phyloP scores from a whole-genome alignment of 2,113 vertebrate genomes.

The Elephas maximus region DNA sequence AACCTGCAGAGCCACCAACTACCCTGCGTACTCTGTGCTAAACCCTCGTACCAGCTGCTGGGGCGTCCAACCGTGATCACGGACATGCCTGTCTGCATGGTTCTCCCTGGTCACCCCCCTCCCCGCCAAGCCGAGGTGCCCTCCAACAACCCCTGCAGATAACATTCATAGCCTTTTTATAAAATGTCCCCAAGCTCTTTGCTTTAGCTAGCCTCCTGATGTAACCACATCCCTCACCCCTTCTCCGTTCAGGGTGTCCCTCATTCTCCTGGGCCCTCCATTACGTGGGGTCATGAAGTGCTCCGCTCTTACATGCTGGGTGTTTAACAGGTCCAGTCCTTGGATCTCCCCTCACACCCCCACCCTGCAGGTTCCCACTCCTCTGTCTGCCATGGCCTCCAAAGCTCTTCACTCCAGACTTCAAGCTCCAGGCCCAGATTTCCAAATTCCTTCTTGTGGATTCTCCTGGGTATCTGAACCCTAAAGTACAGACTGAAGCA shows the following conservation, averaged over 20 bases:
- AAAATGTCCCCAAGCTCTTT: not conserved
- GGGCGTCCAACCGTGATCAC: not conserved
- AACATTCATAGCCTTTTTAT: not conserved
- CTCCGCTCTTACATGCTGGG: not conserved
- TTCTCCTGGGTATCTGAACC: not conserved
- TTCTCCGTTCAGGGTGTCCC: not conserved
- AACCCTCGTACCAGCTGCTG: not conserved
- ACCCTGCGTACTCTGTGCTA: not conserved
- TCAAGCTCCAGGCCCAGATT: not conserved
- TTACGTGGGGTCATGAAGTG: not conserved
- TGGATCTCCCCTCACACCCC: not conserved
- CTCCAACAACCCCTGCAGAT: not conserved
- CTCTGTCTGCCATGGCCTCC: too few species aligned
- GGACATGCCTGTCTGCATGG: not conserved
- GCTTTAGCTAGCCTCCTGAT: not conserved
- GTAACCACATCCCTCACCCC: not conserved
- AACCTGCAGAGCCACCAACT: not conserved
- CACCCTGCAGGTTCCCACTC: not conserved
- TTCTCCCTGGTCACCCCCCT: rapidly evolving
- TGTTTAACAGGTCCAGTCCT: not conserved
- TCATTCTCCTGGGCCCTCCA: not conserved
- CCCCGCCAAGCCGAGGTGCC: rapidly evolving
- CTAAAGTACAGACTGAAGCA: not conserved
- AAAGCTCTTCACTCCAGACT: not conserved
- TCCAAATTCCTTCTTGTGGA: not conserved